phyloP scores from a whole-genome alignment of 2,888 invertebrate genomes.

The Timema podura region DNA sequence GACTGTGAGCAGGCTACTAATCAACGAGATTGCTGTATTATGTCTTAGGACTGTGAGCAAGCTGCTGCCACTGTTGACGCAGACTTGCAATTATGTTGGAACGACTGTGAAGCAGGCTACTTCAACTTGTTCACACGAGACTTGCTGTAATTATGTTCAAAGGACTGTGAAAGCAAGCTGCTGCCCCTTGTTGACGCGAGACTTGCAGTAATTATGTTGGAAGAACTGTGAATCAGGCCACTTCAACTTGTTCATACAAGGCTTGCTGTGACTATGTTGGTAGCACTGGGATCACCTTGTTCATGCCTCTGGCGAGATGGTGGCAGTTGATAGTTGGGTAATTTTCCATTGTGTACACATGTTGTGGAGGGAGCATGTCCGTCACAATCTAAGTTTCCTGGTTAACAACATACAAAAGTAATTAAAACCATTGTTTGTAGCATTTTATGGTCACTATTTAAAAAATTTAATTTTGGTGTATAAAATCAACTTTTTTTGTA shows the following conservation, averaged over 20 bases:
- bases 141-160: neutral
- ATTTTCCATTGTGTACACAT: constrained; percentile 18
- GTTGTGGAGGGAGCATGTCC: constrained; percentile 33
- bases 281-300: constrained; percentile 29
- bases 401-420: constrained; percentile 24
- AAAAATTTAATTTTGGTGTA: too few relatives aligned
- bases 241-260: constrained; percentile 19
- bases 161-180: neutral
- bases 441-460: too few relatives aligned
- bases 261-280: constrained; percentile 27
- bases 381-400: constrained; percentile 42
- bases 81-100: neutral
- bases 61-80: neutral
- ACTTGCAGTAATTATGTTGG: neutral
- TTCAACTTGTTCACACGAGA: neutral
- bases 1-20: too few relatives aligned
- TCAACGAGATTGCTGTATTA: too few relatives aligned
- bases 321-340: constrained; percentile 14
- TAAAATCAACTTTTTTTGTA: too few relatives aligned
- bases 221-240: neutral
- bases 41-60: neutral
- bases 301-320: constrained; percentile 4
- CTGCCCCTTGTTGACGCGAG: neutral
- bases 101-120: neutral
- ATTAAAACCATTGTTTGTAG: too few relatives aligned